Percentiles rank a stretch among this genome's conserved stretches.
Evolutionary conservation across 2,888 invertebrate species (phyloP).

Genomic region (Aleiodes testaceus): DNA sequence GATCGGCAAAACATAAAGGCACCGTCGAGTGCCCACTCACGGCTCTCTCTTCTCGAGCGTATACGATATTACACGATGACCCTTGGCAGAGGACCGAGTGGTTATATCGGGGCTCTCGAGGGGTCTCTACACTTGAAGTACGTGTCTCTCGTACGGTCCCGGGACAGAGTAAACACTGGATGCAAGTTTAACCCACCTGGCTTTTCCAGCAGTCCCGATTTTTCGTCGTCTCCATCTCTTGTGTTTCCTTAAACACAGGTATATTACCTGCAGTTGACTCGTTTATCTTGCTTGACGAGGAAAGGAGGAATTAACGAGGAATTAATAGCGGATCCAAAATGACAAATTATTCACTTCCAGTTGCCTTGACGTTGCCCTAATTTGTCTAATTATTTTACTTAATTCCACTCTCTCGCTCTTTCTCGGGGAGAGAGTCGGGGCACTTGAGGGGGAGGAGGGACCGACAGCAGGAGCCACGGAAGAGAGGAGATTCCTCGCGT

Average conservation of each 20-base stretch:
- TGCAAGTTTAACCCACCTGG: slow-evolving; percentile 9
- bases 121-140: slow-evolving; percentile 38
- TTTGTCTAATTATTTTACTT: slow-evolving; percentile 73
- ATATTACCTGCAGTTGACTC: slow-evolving; percentile 60
- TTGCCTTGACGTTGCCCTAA: slow-evolving; percentile 67
- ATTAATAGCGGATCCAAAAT: slow-evolving; percentile 72
- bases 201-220: not conserved
- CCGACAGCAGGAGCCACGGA: slow-evolving; percentile 46
- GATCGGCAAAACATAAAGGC: slow-evolving; percentile 65
- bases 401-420: slow-evolving; percentile 61
- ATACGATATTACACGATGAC: slow-evolving; percentile 42
- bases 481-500: slow-evolving; percentile 68
- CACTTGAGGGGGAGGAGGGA: not conserved
- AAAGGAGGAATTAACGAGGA: slow-evolving; percentile 73
- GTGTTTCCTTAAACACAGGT: not conserved
- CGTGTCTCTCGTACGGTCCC: slow-evolving; percentile 38
- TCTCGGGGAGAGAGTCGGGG: not conserved
- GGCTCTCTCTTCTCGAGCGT: slow-evolving; percentile 45
- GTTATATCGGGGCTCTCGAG: slow-evolving; percentile 24
- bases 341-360: slow-evolving; percentile 69
- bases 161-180: slow-evolving; percentile 18
- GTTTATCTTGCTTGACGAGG: slow-evolving; percentile 73
- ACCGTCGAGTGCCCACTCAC: slow-evolving; percentile 49
- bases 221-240: not conserved
- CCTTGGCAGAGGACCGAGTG: slow-evolving; percentile 33